Percentiles rank a stretch among this genome's conserved stretches.
Evolutionary conservation across 2,888 invertebrate genomes (phyloP).

Genomic region (Netelia melanura): DNA sequence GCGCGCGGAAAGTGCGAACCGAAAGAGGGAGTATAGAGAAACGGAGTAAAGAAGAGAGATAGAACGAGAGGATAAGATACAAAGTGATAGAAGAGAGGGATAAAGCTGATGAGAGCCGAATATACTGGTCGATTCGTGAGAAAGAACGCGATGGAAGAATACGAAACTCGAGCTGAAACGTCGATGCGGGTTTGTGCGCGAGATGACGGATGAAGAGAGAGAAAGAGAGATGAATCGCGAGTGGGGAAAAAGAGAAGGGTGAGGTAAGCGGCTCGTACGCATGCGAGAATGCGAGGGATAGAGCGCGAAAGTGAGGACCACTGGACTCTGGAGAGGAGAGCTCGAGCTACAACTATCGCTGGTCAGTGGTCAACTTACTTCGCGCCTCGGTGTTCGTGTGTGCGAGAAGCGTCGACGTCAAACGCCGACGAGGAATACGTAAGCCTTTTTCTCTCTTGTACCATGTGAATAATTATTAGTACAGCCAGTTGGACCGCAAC

Average conservation of each 20-base stretch:
- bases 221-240: background rate
- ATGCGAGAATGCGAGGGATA: slow-evolving; percentile 42
- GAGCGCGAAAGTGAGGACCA: slow-evolving; percentile 56
- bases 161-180: background rate
- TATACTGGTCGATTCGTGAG: slow-evolving; percentile 21
- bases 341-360: slow-evolving; percentile 47
- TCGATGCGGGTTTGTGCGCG: background rate
- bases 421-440: background rate
- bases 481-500: background rate
- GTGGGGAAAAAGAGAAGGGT: slow-evolving; percentile 42
- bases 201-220: background rate
- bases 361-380: slow-evolving; percentile 61
- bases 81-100: slow-evolving; percentile 10
- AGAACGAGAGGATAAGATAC: slow-evolving; percentile 15
- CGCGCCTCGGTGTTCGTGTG: slow-evolving; percentile 37
- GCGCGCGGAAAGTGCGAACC: background rate
- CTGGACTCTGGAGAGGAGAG: slow-evolving; percentile 72
- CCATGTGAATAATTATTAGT: slow-evolving; percentile 3
- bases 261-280: slow-evolving; percentile 42
- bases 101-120: slow-evolving; percentile 20
- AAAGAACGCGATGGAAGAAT: slow-evolving; percentile 15
- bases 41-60: slow-evolving; percentile 62
- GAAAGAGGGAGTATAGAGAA: slow-evolving; percentile 39
- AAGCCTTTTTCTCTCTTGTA: background rate
- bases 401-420: slow-evolving; percentile 23